Conservation (phyloP, 2,888 invertebrate species). For the Synergus gifuensis region DNA sequence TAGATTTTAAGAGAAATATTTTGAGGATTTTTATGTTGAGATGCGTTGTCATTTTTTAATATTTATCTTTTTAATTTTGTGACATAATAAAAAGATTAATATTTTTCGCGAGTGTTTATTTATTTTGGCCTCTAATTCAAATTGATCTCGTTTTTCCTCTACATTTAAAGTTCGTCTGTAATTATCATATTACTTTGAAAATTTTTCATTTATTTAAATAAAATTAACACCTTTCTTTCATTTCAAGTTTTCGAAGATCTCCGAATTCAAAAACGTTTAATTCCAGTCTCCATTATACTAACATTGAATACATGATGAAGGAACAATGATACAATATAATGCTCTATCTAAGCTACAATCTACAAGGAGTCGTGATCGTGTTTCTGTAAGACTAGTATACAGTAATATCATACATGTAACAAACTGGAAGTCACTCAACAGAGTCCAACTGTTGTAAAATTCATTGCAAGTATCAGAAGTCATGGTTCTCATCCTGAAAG, state of each 20-base stretch:
- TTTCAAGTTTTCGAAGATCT: not conserved
- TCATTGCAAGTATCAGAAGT: constrained; percentile 7
- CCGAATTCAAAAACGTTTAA: not conserved
- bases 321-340: not conserved
- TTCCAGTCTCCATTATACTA: not conserved
- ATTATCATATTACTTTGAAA: no score
- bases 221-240: not conserved
- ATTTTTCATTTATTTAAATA: no score
- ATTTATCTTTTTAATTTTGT: no score
- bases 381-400: constrained; percentile 3
- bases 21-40: no score
- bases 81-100: no score
- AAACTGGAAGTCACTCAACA: constrained; percentile 7
- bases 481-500: not conserved
- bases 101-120: no score
- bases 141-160: no score
- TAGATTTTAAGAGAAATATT: no score
- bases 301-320: not conserved
- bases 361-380: constrained; percentile 1
- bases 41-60: no score
- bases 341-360: constrained; percentile 4
- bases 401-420: constrained; percentile 4
- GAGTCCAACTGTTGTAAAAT: constrained; percentile 1
- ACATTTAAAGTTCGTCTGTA: no score
- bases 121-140: no score